Evolutionary conservation across 2,888 invertebrate genomes (phyloP).

Genomic region (Agrochola lota): DNA sequence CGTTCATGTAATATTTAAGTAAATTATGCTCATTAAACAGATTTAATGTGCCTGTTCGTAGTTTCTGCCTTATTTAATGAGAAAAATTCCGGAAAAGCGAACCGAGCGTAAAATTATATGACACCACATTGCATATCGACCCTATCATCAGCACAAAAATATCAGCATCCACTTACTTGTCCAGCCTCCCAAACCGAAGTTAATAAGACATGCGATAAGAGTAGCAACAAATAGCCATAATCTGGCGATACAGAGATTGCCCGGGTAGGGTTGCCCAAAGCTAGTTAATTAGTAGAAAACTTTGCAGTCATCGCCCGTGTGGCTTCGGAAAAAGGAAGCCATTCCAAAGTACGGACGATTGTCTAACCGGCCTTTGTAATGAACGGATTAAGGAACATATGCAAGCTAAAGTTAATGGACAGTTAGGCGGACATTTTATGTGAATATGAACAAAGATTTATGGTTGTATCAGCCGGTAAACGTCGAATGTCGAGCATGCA

Average conservation of each 20-base stretch:
- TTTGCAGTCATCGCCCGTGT: constrained; percentile 73
- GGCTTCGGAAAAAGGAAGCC: constrained; percentile 51
- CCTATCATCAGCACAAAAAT: background rate
- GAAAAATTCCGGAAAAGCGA: background rate
- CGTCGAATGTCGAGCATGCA: background rate
- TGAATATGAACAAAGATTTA: constrained; percentile 5
- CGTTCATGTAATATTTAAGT: background rate
- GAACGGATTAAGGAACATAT: constrained; percentile 43
- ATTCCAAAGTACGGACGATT: constrained; percentile 48
- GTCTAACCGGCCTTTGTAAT: constrained; percentile 56
- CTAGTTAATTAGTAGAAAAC: constrained; percentile 79
- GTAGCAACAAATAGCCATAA: constrained; percentile 68
- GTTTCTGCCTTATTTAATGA: background rate
- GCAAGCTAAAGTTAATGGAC: constrained; percentile 22
- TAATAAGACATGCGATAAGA: constrained; percentile 39
- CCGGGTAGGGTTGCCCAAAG: constrained; percentile 62
- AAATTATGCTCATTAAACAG: background rate
- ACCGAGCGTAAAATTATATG: background rate
- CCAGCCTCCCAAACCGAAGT: background rate
- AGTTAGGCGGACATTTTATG: constrained; percentile 4
- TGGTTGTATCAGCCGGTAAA: background rate
- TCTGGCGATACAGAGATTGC: constrained; percentile 55
- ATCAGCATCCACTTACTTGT: background rate
- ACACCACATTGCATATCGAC: background rate
- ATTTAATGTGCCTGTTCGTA: background rate